A percentile compares a stretch with the other conserved stretches of the same genome.
These are phyloP conservation scores for Platysteira castanea DNA, from an alignment of 2,113 vertebrate genomes.

Conservation along the genomic window DNA sequence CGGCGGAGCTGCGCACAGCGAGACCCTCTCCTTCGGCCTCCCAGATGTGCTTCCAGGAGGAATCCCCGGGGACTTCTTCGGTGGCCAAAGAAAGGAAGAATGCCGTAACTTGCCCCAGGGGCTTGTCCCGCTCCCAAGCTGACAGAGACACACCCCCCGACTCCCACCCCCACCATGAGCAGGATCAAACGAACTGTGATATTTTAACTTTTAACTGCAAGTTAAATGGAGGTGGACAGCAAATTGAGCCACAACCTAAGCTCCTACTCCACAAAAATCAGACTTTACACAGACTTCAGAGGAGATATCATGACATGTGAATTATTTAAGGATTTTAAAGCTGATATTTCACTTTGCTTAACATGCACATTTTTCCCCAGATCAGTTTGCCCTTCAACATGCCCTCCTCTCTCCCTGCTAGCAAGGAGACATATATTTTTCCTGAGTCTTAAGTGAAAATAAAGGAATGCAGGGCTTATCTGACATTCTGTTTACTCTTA, in stretches of 20 bases:
- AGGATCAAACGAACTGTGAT: too few species aligned
- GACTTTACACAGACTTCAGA: background rate
- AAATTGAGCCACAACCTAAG: background rate
- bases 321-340: background rate
- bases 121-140: background rate
- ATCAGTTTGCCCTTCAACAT: background rate
- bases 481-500: slow-evolving; percentile 41
- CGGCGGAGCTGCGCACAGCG: accelerated
- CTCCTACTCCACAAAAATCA: background rate
- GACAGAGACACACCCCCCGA: background rate
- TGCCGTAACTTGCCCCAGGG: accelerated
- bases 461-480: slow-evolving; percentile 46
- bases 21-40: background rate
- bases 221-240: background rate
- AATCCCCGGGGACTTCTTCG: background rate
- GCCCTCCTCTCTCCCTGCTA: background rate
- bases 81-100: background rate
- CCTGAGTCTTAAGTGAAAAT: background rate
- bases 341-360: background rate
- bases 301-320: background rate
- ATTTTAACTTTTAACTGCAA: background rate
- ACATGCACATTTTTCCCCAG: background rate
- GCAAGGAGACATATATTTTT: background rate
- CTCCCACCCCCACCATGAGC: accelerated
- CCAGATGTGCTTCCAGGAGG: background rate